Percentiles rank a stretch among this genome's conserved stretches.
Evolutionary conservation across 1,140 invertebrate genomes (phyloP).

Genomic region (Hylaeus anthracinus): DNA sequence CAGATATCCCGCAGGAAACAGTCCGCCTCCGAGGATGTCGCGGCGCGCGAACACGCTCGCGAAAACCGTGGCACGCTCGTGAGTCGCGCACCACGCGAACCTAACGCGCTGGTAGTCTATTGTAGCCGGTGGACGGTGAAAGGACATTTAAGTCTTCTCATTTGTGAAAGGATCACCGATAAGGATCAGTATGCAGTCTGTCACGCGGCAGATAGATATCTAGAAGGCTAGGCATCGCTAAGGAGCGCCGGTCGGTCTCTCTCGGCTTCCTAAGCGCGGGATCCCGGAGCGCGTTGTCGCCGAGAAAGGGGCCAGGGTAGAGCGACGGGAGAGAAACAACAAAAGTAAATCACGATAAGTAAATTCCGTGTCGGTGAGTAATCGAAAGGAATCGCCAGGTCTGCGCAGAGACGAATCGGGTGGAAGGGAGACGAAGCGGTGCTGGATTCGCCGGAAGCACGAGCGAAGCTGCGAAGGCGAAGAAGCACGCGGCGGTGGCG

Average conservation of each 20-base stretch:
- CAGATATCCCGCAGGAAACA: background rate
- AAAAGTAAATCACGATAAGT: constrained; percentile 15
- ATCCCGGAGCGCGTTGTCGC: background rate
- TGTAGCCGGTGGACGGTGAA: constrained; percentile 2
- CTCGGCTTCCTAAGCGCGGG: background rate
- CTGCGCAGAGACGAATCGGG: background rate
- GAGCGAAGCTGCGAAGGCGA: constrained; percentile 10
- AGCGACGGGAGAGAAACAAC: constrained; percentile 14
- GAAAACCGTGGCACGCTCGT: background rate
- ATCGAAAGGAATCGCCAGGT: constrained; percentile 16
- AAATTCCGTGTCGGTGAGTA: constrained; percentile 24
- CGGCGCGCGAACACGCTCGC: background rate
- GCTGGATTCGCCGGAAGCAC: constrained; percentile 18
- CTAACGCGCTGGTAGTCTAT: background rate
- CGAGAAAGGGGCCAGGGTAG: background rate
- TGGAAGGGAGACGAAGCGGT: background rate
- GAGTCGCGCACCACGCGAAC: background rate
- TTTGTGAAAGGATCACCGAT: constrained; percentile 26
- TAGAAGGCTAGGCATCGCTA: background rate
- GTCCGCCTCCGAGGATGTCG: too few species aligned
- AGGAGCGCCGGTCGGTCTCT: background rate
- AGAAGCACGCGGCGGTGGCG: background rate
- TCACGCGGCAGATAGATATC: constrained; percentile 7
- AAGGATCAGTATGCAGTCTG: constrained; percentile 24
- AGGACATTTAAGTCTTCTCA: background rate